These are phyloP conservation scores for Pluvianellus socialis DNA, from an alignment of 2,113 vertebrate species.

Conservation along the genomic window DNA sequence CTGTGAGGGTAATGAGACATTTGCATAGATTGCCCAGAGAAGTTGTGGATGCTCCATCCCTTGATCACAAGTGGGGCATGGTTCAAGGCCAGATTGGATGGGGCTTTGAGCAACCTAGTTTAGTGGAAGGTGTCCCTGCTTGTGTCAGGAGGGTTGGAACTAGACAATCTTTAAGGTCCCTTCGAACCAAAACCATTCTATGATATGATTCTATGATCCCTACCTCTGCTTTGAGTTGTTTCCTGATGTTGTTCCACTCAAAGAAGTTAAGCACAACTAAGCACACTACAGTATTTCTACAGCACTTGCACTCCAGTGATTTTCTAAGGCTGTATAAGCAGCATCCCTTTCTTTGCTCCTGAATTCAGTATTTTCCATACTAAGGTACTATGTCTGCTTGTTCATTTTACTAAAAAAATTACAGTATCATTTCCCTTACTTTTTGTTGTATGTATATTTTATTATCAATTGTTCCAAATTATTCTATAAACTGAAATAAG, in stretches of 20 bases:
- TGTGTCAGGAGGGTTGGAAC: neutral
- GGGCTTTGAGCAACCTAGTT: neutral
- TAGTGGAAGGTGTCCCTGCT: neutral
- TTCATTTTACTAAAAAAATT: neutral
- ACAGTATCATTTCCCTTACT: neutral
- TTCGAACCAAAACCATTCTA: neutral
- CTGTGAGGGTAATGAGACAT: neutral
- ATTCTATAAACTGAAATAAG: neutral
- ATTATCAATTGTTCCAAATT: neutral
- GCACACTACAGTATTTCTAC: neutral
- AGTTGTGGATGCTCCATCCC: no score
- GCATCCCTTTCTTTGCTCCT: neutral
- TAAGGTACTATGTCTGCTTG: neutral
- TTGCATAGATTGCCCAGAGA: neutral
- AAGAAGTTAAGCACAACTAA: neutral
- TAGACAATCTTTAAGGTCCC: neutral
- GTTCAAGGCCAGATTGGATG: neutral
- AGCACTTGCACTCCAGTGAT: neutral
- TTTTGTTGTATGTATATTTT: neutral
- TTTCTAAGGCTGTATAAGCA: neutral
- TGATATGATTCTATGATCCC: neutral
- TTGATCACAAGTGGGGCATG: no score
- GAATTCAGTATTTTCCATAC: neutral
- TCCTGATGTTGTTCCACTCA: neutral
- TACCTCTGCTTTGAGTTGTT: neutral